A percentile compares a stretch with the other conserved stretches of the same genome.
Conservation (phyloP, 2,888 invertebrate species). For the Lacanobia oleracea region DNA sequence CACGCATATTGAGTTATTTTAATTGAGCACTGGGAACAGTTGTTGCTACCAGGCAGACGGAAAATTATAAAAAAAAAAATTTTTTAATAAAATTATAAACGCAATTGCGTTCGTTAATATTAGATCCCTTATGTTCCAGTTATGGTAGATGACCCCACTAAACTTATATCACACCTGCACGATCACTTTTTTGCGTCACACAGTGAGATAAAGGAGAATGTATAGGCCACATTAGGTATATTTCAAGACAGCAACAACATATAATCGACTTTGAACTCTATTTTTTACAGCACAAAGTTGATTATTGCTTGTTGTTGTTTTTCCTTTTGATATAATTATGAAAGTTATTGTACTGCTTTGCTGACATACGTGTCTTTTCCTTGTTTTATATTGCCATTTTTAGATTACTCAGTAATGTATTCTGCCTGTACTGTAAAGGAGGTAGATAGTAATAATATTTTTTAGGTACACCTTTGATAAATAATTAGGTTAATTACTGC, state of each 20-base stretch:
- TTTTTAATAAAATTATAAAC: no score
- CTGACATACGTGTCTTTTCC: slow-evolving; percentile 25
- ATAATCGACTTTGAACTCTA: slow-evolving; percentile 47
- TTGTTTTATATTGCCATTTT: slow-evolving; percentile 33
- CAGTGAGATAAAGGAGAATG: slow-evolving; percentile 36
- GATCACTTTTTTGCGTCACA: slow-evolving; percentile 52
- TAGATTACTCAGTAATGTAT: slow-evolving; percentile 17
- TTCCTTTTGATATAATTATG: slow-evolving; percentile 17
- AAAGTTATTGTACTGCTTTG: slow-evolving; percentile 31
- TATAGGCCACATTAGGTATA: slow-evolving; percentile 14
- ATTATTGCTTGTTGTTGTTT: slow-evolving; percentile 6
- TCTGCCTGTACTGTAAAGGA: not conserved
- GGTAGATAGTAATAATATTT: slow-evolving; percentile 1
- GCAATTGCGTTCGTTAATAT: not conserved
- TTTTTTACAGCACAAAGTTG: fast-evolving
- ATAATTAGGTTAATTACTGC: slow-evolving; percentile 1
- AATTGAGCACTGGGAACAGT: slow-evolving; percentile 26
- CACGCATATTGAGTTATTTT: slow-evolving; percentile 10
- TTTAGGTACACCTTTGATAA: slow-evolving; percentile 33
- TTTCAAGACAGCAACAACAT: slow-evolving; percentile 14
- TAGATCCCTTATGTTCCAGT: not conserved
- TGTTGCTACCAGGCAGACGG: not conserved
- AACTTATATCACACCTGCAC: slow-evolving; percentile 50
- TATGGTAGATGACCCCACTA: slow-evolving; percentile 40
- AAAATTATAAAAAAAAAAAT: not conserved